phyloP scores from a whole-genome alignment of 2,888 invertebrate species.

The Scaptomyza tumidula region DNA sequence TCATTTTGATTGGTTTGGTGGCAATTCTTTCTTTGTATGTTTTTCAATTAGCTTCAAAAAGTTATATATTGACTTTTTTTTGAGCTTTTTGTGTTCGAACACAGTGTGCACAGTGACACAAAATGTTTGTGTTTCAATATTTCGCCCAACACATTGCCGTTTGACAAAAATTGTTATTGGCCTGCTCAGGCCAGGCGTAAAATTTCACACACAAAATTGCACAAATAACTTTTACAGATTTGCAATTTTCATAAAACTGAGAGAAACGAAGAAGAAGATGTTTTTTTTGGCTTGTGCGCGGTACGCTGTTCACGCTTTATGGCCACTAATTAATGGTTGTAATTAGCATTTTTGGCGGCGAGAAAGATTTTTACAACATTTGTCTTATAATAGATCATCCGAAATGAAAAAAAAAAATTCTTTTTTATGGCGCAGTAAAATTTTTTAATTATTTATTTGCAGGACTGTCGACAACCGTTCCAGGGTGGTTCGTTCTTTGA shows the following conservation, averaged over 20 bases:
- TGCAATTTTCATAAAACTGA: conserved; percentile 9
- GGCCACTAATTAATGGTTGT: conserved; percentile 74
- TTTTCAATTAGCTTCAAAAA: conserved; percentile 54
- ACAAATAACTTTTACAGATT: conserved; percentile 15
- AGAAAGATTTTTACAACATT: conserved; percentile 26
- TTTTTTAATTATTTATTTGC: conserved; percentile 76
- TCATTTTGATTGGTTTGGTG: conserved; percentile 36
- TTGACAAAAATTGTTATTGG: conserved; percentile 50
- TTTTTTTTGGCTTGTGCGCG: conserved; percentile 4
- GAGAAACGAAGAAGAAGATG: not conserved
- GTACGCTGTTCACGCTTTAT: conserved; percentile 47
- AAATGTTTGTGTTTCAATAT: conserved; percentile 35
- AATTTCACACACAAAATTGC: conserved; percentile 40
- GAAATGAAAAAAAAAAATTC: conserved; percentile 16
- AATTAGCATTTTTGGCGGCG: conserved; percentile 60
- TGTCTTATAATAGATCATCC: conserved; percentile 58
- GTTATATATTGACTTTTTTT: not conserved
- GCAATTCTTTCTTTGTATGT: conserved; percentile 8
- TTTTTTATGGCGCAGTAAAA: conserved; percentile 27
- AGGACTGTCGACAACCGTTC: conserved; percentile 99
- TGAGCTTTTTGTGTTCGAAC: not conserved
- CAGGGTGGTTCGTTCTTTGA: conserved; percentile 99
- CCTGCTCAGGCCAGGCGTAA: conserved; percentile 51
- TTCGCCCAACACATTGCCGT: conserved; percentile 43
- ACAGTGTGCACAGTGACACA: conserved; percentile 50